Evolutionary conservation across 2,888 invertebrate genomes (phyloP).

Genomic region (Phorcus lineatus): DNA sequence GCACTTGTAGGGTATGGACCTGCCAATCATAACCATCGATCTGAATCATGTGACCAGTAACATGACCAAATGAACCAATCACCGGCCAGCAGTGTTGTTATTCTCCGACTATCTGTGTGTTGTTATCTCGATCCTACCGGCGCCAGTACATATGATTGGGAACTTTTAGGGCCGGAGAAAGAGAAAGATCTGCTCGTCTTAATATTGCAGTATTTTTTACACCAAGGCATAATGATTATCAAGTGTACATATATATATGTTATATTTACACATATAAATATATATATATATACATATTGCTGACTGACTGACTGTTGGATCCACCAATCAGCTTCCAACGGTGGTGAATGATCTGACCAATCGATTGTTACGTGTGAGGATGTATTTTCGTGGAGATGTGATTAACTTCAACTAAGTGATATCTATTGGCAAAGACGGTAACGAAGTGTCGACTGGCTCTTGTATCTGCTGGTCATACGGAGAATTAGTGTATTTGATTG

Average conservation of each 20-base stretch:
- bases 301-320: not conserved
- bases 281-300: not conserved
- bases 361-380: no score
- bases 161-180: not conserved
- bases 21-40: constrained; percentile 7
- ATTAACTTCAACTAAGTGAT: no score
- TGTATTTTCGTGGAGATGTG: no score
- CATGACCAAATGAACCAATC: not conserved
- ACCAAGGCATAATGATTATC: constrained; percentile 5
- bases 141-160: constrained; percentile 2
- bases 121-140: not conserved
- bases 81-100: constrained; percentile 8
- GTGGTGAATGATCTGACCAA: no score
- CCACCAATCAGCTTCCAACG: no score
- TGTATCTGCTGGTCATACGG: no score
- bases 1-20: constrained; percentile 6
- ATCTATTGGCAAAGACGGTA: no score
- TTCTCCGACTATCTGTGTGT: not conserved
- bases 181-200: not conserved
- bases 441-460: no score
- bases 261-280: not conserved
- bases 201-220: constrained; percentile 5
- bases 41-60: constrained; percentile 9
- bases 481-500: no score
- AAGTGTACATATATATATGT: constrained; percentile 3